Conservation (phyloP, 2,888 invertebrate genomes). For the Dasypogon diadema region DNA sequence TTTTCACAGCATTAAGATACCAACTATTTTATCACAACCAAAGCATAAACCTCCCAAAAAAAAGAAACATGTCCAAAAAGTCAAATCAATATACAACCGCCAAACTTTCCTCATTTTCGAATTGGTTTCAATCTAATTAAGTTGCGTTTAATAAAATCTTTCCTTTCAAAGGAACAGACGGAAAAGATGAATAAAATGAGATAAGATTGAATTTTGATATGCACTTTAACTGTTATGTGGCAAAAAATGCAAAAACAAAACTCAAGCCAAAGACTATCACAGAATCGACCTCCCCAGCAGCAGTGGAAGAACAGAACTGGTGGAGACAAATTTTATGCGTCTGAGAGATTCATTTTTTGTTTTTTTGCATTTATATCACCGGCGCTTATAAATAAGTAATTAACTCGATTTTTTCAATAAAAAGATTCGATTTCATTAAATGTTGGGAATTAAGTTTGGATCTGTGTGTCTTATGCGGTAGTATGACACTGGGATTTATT, state of each 20-base stretch:
- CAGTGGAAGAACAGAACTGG: background rate
- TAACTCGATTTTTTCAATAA: background rate
- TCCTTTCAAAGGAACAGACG: no score
- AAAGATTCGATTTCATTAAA: background rate
- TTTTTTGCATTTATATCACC: no score
- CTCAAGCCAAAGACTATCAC: background rate
- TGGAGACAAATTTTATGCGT: no score
- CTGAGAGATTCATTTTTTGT: background rate
- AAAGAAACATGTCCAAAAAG: constrained; percentile 12
- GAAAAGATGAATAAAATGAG: background rate
- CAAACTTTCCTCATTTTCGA: background rate
- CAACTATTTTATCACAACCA: background rate
- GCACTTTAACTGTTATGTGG: no score
- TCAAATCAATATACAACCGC: background rate
- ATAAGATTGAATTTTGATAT: background rate
- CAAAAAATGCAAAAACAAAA: background rate
- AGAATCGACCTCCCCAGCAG: background rate
- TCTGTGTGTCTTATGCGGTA: no score
- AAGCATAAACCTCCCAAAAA: background rate
- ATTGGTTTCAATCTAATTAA: background rate
- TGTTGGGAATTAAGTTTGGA: background rate
- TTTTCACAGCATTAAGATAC: constrained; percentile 31
- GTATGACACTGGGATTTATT: no score
- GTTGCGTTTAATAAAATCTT: background rate
- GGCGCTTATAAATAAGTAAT: background rate